Evolutionary conservation across 2,113 vertebrate species (phyloP), one percentile per base, ranked within the genome.

Genomic region (Azemiops feae): DNA sequence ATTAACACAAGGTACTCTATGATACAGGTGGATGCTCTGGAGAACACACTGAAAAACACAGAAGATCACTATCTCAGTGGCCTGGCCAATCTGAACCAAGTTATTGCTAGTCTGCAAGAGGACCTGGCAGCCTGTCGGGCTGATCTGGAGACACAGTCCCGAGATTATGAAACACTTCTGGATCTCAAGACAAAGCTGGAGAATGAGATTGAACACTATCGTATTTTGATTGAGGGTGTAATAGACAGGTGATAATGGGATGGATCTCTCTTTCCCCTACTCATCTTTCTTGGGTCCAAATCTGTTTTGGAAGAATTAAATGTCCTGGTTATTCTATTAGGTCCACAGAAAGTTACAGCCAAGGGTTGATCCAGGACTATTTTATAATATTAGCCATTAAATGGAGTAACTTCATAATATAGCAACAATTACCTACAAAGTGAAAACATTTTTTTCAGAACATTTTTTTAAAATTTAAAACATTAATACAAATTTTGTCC

Each of bases 161-260:
- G 97, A 0, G 96, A 92, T 81, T 98, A 98, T 95, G 96, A 97
- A 23, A 85, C 96, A 25, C 97, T 98, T 93, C 96, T 98, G 89
- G 96, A 96, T 5, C 94, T 97, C 25, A 98, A 98, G 96, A 97
- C 97, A 97, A 97, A 97, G 96, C 97, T 98, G 95, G 98, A 98
- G 95, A 95, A 95, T 0, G 98, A 98, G 89, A 98, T 98, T 55
- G 20, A 93, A 0, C 93, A 95, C 10, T 98, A 98, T 95, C 96
- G 96, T 18, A 27, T 53, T 0, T 97, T 98, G 54, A 96, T 98
- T 20, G 93, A 96, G 0, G 95, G 93, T 25, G 12, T 93, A 2
- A 95, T 96, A 0, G 4, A 89, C 64, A 95, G 91, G 91, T 95
- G 89, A 90, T 2, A 1, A 57, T 10, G 1, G 30, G 10, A 30